Evolutionary conservation across 2,888 invertebrate genomes (phyloP).

Genomic region (Tricholauxania praeusta): DNA sequence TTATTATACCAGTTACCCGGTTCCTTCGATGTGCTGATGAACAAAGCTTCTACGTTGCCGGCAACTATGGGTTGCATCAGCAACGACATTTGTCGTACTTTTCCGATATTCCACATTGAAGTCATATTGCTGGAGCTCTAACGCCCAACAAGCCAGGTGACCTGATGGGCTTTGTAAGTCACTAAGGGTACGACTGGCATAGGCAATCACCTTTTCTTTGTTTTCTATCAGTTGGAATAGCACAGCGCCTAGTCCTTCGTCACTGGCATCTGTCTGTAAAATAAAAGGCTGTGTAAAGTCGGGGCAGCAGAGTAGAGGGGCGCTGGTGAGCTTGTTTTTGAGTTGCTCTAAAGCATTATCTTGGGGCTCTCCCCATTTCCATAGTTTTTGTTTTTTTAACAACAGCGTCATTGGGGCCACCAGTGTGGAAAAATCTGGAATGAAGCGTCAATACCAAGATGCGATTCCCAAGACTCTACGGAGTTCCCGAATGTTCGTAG

Average conservation of each 20-base stretch:
- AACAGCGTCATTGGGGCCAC: background rate
- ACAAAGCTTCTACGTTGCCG: no score
- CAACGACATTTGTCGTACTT: slow-evolving; percentile 3
- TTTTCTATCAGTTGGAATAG: background rate
- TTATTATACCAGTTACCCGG: background rate
- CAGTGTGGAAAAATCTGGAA: background rate
- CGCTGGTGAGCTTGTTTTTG: no score
- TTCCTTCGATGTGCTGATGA: no score
- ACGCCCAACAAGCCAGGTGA: slow-evolving; percentile 27
- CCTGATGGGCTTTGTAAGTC: slow-evolving; percentile 28
- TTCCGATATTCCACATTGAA: slow-evolving; percentile 7
- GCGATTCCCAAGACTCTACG: background rate
- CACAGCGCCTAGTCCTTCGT: background rate
- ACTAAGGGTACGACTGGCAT: background rate
- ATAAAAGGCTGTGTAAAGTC: no score
- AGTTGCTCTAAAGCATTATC: background rate
- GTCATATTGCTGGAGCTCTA: slow-evolving; percentile 21
- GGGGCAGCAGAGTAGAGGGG: no score
- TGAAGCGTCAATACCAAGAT: slow-evolving; percentile 5
- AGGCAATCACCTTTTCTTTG: background rate
- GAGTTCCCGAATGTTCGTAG: slow-evolving; percentile 5
- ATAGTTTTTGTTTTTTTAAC: background rate
- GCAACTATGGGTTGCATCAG: background rate
- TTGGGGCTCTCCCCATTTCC: background rate
- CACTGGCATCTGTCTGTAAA: no score